phyloP scores from a whole-genome alignment of 1,140 invertebrate genomes.

The Lethocerus indicus region DNA sequence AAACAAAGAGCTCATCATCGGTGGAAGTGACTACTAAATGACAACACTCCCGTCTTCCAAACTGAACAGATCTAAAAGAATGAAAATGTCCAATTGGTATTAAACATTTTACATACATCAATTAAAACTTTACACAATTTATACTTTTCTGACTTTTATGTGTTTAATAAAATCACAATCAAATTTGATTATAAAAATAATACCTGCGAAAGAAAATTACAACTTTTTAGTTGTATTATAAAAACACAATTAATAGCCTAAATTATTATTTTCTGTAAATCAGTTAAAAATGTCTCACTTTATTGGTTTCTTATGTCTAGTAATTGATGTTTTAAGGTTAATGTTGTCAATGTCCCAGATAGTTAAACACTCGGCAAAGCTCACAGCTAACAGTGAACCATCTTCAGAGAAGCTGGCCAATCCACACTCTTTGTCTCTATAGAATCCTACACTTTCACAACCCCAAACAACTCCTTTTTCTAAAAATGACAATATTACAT shows the following conservation, averaged over 20 bases:
- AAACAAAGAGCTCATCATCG: constrained; percentile 37
- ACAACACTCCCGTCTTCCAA: constrained; percentile 41
- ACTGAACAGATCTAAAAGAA: constrained; percentile 34
- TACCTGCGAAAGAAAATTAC: no score
- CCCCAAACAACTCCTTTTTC: constrained; percentile 38
- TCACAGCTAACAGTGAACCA: constrained; percentile 54
- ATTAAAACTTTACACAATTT: no score
- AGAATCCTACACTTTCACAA: constrained; percentile 43
- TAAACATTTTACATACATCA: background rate
- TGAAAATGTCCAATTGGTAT: background rate
- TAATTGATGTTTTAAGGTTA: constrained; percentile 17
- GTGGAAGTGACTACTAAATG: constrained; percentile 44
- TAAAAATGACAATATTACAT: constrained; percentile 21
- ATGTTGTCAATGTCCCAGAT: constrained; percentile 35
- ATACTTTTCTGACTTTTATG: background rate
- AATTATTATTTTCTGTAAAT: background rate
- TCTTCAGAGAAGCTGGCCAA: constrained; percentile 51
- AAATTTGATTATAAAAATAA: no score
- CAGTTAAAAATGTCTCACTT: constrained; percentile 9
- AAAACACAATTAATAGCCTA: background rate
- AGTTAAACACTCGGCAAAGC: constrained; percentile 49
- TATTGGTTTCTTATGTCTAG: constrained; percentile 5
- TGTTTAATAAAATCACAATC: no score
- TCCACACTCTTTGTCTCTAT: constrained; percentile 35
- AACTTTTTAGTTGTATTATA: background rate